Percentiles rank a stretch among this genome's conserved stretches.
These are phyloP conservation scores for Dreissena polymorpha DNA, from an alignment of 1,140 invertebrate species.

Conservation along the genomic window DNA sequence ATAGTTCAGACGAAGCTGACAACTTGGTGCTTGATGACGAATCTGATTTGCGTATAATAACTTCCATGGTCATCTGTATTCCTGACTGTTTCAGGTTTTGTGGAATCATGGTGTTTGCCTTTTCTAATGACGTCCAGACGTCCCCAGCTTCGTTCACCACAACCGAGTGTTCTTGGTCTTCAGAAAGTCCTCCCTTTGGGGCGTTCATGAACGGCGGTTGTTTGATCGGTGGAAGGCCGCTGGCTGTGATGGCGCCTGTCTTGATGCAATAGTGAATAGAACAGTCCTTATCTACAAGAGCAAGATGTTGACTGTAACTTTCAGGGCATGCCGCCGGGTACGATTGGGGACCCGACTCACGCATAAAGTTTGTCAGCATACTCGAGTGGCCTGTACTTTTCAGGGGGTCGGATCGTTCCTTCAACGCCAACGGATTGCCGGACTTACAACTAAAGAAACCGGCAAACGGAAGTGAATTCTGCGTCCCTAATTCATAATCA, in stretches of 20 bases:
- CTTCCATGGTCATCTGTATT: not conserved
- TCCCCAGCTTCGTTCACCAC: conserved; percentile 20
- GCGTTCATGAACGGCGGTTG: conserved; percentile 62
- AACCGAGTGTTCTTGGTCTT: not conserved
- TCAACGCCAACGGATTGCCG: not conserved
- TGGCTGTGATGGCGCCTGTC: conserved; percentile 53
- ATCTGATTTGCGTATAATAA: not conserved
- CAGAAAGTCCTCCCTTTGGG: conserved; percentile 29
- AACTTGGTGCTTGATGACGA: not conserved
- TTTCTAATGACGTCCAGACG: conserved; percentile 19
- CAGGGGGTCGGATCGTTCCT: conserved; percentile 43
- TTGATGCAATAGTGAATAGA: conserved; percentile 68
- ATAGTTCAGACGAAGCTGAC: not conserved
- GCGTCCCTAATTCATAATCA: conserved; percentile 59
- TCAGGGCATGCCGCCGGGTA: conserved; percentile 63
- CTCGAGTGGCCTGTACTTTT: not conserved
- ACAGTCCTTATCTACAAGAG: conserved; percentile 63
- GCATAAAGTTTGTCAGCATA: conserved; percentile 33
- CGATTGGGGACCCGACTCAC: conserved; percentile 11
- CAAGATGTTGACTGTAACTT: conserved; percentile 69
- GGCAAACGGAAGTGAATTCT: conserved; percentile 62
- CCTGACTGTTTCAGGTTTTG: conserved; percentile 13
- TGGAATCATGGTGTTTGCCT: not conserved
- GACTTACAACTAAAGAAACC: conserved; percentile 64
- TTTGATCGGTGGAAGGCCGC: conserved; percentile 54